These are phyloP conservation scores for Tamias sibiricus DNA, from an alignment of 2,113 vertebrate species.

Conservation along the genomic window DNA sequence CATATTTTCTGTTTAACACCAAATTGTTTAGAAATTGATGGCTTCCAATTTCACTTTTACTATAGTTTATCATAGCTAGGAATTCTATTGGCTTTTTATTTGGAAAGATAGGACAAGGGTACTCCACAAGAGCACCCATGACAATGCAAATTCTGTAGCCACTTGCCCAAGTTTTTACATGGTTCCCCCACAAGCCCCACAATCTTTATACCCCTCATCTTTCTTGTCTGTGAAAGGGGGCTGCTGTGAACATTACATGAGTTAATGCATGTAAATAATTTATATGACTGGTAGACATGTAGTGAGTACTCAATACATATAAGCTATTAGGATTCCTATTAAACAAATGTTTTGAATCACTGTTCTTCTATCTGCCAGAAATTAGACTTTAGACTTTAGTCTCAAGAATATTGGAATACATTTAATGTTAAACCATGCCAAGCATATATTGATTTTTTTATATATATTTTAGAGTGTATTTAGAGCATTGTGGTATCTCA, in stretches of 20 bases:
- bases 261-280: background rate
- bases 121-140: background rate
- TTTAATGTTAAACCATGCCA: constrained; percentile 38
- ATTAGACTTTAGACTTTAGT: constrained; percentile 59
- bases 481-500: background rate
- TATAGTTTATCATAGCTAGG: background rate
- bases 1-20: background rate
- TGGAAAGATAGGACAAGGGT: background rate
- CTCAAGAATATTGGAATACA: constrained; percentile 34
- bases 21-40: constrained; percentile 50
- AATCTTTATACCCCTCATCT: background rate
- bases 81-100: background rate
- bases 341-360: constrained; percentile 46
- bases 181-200: background rate
- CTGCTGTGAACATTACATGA: background rate
- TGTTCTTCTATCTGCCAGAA: constrained; percentile 3
- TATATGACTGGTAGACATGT: background rate
- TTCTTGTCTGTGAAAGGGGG: background rate
- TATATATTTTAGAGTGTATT: constrained; percentile 21
- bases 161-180: accelerated
- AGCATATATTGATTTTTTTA: constrained; percentile 48
- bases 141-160: background rate
- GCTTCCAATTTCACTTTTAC: background rate
- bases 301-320: background rate
- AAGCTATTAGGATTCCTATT: constrained; percentile 5